phyloP scores from a whole-genome alignment of 1,140 invertebrate genomes.

The Hypsibius dujardini region DNA sequence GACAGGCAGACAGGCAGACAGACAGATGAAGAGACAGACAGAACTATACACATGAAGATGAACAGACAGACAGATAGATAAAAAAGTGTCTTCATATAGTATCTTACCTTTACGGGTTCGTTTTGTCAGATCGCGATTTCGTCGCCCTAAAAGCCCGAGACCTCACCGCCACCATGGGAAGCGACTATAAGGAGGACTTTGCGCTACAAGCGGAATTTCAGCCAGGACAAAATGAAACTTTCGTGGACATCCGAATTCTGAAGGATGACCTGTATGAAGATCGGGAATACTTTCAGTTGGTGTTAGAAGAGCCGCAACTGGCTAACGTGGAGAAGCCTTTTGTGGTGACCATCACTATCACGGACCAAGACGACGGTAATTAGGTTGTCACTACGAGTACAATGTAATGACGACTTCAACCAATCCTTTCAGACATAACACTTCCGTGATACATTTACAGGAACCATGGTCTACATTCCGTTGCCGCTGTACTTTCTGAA shows the following conservation, averaged over 20 bases:
- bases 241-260: neutral
- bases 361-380: slow-evolving; percentile 3
- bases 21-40: no score
- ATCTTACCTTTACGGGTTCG: neutral
- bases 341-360: neutral
- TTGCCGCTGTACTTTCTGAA: neutral
- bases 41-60: neutral
- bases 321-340: slow-evolving; percentile 4
- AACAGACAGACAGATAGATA: neutral
- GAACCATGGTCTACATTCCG: slow-evolving; percentile 6
- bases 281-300: neutral
- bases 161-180: neutral
- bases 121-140: neutral
- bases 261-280: slow-evolving; percentile 10
- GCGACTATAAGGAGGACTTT: slow-evolving; percentile 10
- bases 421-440: no score
- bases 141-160: neutral
- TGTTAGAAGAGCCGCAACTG: slow-evolving; percentile 6
- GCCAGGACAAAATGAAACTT: slow-evolving; percentile 6
- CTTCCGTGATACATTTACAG: neutral
- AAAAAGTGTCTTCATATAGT: no score
- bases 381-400: neutral
- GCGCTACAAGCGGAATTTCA: neutral
- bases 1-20: no score
- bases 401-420: no score